A percentile compares a stretch with the other conserved stretches of the same genome.
Conservation (phyloP, 1,140 invertebrate genomes). For the Papilio polyxenes region DNA sequence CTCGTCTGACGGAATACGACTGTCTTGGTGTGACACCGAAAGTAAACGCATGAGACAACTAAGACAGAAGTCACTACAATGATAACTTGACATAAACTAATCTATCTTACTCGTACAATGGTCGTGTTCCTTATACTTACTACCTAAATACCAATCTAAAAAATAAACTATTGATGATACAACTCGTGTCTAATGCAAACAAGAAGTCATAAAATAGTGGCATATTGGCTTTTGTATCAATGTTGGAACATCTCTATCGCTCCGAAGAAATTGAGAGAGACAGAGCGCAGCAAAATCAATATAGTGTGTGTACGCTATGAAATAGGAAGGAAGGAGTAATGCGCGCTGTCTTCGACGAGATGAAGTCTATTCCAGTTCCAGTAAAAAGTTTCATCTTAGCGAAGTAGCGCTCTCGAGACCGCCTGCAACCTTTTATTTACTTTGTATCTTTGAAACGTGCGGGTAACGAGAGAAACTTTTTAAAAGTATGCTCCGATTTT, state of each 20-base stretch:
- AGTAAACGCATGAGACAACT: too few relatives aligned
- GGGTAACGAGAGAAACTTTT: slow-evolving; percentile 28
- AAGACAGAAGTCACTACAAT: too few relatives aligned
- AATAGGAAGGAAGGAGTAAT: slow-evolving; percentile 11
- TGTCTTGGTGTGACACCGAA: too few relatives aligned
- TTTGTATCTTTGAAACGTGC: slow-evolving; percentile 23
- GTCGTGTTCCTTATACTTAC: background rate
- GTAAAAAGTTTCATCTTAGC: slow-evolving; percentile 24
- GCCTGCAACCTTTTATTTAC: slow-evolving; percentile 29
- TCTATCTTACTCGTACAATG: too few relatives aligned
- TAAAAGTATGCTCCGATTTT: slow-evolving; percentile 26
- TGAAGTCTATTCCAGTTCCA: slow-evolving; percentile 16
- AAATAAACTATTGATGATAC: background rate
- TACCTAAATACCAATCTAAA: background rate
- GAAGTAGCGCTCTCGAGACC: slow-evolving; percentile 19
- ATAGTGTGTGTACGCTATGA: background rate
- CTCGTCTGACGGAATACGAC: too few relatives aligned
- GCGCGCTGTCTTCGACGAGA: slow-evolving; percentile 25
- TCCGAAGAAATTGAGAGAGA: slow-evolving; percentile 17
- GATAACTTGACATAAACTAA: too few relatives aligned
- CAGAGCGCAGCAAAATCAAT: slow-evolving; percentile 6
- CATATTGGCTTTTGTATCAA: slow-evolving; percentile 4
- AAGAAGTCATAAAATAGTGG: background rate
- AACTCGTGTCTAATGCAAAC: background rate
- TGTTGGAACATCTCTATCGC: slow-evolving; percentile 15